phyloP scores from a whole-genome alignment of 2,888 invertebrate species.

The Caenorhabditis angaria region DNA sequence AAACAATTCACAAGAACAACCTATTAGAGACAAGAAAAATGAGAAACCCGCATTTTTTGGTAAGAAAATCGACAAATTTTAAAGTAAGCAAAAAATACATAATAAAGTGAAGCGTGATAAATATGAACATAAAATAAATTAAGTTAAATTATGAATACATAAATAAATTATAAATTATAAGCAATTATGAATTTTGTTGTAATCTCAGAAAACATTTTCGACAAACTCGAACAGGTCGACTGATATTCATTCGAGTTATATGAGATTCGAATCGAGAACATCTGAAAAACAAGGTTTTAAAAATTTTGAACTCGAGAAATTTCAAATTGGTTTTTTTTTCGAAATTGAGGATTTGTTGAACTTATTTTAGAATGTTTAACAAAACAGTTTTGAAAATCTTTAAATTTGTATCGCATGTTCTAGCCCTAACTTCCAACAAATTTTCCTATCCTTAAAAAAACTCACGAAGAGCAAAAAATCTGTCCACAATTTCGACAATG shows the following conservation, averaged over 20 bases:
- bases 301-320: neutral
- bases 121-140: neutral
- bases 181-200: slow-evolving; percentile 9
- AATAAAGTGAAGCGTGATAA: too few species aligned
- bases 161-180: neutral
- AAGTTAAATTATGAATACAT: neutral
- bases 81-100: too few species aligned
- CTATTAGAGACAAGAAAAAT: too few species aligned
- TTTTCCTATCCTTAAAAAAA: neutral
- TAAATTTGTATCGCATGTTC: too few species aligned
- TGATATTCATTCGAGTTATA: slow-evolving; percentile 88
- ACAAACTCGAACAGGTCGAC: slow-evolving; percentile 93
- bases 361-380: too few species aligned
- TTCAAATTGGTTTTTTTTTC: neutral
- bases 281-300: slow-evolving; percentile 73
- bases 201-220: slow-evolving; percentile 82
- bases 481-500: slow-evolving; percentile 97
- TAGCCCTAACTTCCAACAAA: too few species aligned
- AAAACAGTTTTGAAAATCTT: too few species aligned
- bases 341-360: too few species aligned
- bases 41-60: too few species aligned
- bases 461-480: slow-evolving; percentile 90
- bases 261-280: slow-evolving; percentile 96
- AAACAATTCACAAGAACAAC: too few species aligned
- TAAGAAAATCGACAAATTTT: too few species aligned